Conservation (phyloP, 2,797 vertebrate species). For the Anas bahamensis region DNA sequence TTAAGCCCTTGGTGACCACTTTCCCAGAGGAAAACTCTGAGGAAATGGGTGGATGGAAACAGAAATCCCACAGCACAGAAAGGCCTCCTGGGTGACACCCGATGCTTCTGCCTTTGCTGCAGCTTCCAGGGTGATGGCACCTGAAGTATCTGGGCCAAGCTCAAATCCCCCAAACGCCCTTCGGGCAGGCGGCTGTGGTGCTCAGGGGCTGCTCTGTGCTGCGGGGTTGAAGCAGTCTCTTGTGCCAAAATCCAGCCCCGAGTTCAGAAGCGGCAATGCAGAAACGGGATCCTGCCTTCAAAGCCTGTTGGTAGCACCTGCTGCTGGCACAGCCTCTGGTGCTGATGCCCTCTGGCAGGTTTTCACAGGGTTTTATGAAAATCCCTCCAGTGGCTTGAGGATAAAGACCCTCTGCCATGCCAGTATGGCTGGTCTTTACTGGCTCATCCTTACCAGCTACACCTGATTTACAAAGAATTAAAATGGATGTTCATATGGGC, state of each 20-base stretch:
- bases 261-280: neutral
- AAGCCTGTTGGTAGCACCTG: neutral
- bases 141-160: neutral
- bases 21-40: neutral
- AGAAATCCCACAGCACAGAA: neutral
- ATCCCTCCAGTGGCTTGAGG: neutral
- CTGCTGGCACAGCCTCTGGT: neutral
- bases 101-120: neutral
- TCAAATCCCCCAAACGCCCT: accelerated
- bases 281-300: neutral
- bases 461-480: neutral
- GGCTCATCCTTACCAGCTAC: too few species aligned
- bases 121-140: neutral
- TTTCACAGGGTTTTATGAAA: neutral
- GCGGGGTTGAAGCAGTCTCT: accelerated
- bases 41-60: neutral
- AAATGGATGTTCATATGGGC: neutral
- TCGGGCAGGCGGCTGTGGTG: neutral
- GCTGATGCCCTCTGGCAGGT: neutral
- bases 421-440: neutral
- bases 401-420: neutral
- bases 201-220: accelerated
- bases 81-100: accelerated
- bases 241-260: accelerated
- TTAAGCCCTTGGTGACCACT: neutral